Evolutionary conservation across 2,888 invertebrate genomes (phyloP), one percentile per base, ranked within the genome.

Genomic region (Plebejus anna): DNA sequence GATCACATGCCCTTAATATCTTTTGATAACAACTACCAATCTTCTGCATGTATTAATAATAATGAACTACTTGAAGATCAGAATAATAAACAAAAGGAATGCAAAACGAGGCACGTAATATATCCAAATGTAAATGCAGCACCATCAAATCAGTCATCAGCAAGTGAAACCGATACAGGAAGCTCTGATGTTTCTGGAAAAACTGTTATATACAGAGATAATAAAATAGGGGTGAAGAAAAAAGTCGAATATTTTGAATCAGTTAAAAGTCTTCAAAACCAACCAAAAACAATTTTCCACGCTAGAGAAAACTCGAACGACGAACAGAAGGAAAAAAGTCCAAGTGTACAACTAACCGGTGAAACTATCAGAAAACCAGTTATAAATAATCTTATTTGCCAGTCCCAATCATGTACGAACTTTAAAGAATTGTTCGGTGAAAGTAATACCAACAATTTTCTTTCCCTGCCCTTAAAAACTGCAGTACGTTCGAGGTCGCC

Each of bases 391-490:
- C 89, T 86, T 82, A 86, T 94, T 75, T 88, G 89, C n/a, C 92
- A 95, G 73, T 96, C 96, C 0, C 96, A 96, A 81, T 96, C 96
- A 0, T 96, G 95, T 83, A 95, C 97, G 55, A 96, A 97, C 88
- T 90, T 97, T 77, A 97, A 96, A 84, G 97, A 97, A 81, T 90
- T 97, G n/a, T 97, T 97, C 84, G 97, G 97, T 0, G 97, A 97
- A 86, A 95, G 94, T 42, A 95, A 95, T 80, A 92, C 94, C 82
- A 94, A 94, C 80, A 95, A 94, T 83, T 96, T 94, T 86, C 87
- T 94, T 57, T 95, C 95, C 4, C 86, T 95, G 77, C 95, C 95
- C 61, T 86, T 83, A 70, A 91, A 91, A 82, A 85, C 89, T 80
- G 90, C 89, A 84, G 84, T 88, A 84, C 84, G 86, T 87, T 91